Conservation (phyloP, 2,888 invertebrate genomes). For the Bursaphelenchus okinawaensis region DNA sequence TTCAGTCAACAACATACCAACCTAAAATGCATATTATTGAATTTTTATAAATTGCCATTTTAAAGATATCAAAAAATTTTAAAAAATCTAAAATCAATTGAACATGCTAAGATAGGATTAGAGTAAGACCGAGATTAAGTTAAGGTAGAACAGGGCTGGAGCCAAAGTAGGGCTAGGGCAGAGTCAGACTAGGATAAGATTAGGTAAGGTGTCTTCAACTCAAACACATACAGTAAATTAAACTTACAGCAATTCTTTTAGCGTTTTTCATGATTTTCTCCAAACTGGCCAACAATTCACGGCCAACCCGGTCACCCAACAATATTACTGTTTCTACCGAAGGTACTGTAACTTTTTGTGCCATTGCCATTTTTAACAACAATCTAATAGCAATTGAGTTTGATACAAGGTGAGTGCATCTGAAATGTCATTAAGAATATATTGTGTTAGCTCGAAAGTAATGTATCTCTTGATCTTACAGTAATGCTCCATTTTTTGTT, state of each 20-base stretch:
- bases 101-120: no score
- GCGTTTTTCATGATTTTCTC: slow-evolving; percentile 47
- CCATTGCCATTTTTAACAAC: slow-evolving; percentile 40
- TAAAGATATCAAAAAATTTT: background rate
- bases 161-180: no score
- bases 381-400: slow-evolving; percentile 52
- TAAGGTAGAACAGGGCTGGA: no score
- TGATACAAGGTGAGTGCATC: slow-evolving; percentile 42
- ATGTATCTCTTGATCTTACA: slow-evolving; percentile 46
- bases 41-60: no score
- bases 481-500: no score
- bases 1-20: slow-evolving; percentile 53
- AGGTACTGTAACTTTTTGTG: slow-evolving; percentile 39
- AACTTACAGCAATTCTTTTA: slow-evolving; percentile 43
- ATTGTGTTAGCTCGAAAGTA: no score
- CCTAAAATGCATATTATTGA: no score
- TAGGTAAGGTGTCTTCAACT: no score
- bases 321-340: slow-evolving; percentile 45
- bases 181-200: no score
- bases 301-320: slow-evolving; percentile 47
- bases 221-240: no score
- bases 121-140: no score
- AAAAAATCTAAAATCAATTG: background rate
- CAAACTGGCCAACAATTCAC: slow-evolving; percentile 42
- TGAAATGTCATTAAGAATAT: no score